Evolutionary conservation across 2,797 vertebrate species (phyloP).

Genomic region (Menidia menidia): DNA sequence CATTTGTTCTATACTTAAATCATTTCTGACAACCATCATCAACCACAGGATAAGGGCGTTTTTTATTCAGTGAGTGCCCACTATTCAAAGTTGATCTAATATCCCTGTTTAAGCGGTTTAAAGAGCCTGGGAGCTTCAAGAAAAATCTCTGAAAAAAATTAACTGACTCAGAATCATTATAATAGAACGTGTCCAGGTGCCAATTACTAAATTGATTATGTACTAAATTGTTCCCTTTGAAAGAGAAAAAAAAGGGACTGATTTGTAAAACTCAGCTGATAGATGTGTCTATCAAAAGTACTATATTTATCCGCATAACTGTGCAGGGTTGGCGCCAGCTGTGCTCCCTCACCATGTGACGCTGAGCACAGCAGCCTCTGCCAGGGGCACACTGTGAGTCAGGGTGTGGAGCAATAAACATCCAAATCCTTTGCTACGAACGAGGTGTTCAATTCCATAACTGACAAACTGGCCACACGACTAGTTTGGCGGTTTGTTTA

Average conservation of each 20-base stretch:
- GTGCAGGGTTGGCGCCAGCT: constrained; percentile 63
- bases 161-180: background rate
- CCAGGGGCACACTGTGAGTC: constrained; percentile 8
- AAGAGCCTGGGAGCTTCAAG: too few relatives aligned
- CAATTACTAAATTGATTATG: background rate
- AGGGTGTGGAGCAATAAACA: constrained; percentile 19
- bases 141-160: too few relatives aligned
- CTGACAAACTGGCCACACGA: background rate
- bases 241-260: background rate
- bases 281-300: background rate
- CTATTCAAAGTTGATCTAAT: too few relatives aligned
- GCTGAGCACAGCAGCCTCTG: constrained; percentile 38
- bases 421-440: background rate
- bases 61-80: too few relatives aligned
- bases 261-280: background rate
- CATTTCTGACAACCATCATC: too few relatives aligned
- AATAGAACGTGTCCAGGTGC: background rate
- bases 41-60: too few relatives aligned
- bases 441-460: background rate
- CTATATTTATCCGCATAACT: background rate
- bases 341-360: constrained; percentile 63
- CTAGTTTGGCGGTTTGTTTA: background rate
- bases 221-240: background rate
- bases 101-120: too few relatives aligned
- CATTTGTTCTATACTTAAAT: too few relatives aligned